Conservation (phyloP, 2,797 vertebrate genomes). For the Ptychadena robeensis region DNA sequence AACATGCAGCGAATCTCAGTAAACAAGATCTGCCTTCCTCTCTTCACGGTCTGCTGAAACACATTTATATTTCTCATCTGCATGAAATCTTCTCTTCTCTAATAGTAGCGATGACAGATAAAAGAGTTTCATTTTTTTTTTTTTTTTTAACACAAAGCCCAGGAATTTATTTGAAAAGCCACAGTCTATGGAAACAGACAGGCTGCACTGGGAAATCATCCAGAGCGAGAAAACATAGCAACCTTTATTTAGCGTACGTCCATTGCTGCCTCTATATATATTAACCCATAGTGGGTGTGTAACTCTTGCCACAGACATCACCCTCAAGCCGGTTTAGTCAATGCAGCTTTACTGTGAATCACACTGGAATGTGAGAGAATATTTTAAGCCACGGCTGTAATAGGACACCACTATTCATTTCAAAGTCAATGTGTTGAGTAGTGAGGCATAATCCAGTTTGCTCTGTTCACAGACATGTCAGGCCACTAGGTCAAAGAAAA, state of each 20-base stretch:
- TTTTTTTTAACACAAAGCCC: slow-evolving; percentile 44
- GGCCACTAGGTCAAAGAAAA: slow-evolving; percentile 50
- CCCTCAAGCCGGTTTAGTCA: background rate
- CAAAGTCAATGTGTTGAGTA: slow-evolving; percentile 16
- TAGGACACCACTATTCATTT: slow-evolving; percentile 23
- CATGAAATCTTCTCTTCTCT: slow-evolving; percentile 41
- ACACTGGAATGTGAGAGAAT: slow-evolving; percentile 11
- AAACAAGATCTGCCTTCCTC: slow-evolving; percentile 10
- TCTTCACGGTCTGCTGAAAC: slow-evolving; percentile 50
- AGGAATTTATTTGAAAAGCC: slow-evolving; percentile 46
- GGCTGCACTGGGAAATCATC: slow-evolving; percentile 17
- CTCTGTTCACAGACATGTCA: slow-evolving; percentile 27
- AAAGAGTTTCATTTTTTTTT: slow-evolving; percentile 43
- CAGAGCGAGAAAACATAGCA: slow-evolving; percentile 37
- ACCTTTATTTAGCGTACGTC: slow-evolving; percentile 1
- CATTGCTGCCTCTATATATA: slow-evolving; percentile 18
- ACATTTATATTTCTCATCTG: slow-evolving; percentile 44
- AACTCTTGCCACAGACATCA: background rate
- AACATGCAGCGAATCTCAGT: background rate
- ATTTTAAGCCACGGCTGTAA: slow-evolving; percentile 30
- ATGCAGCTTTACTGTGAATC: slow-evolving; percentile 22
- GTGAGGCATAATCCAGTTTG: slow-evolving; percentile 23
- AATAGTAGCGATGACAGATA: slow-evolving; percentile 48
- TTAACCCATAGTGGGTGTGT: slow-evolving; percentile 24
- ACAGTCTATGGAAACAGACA: slow-evolving; percentile 48